Evolutionary conservation across 2,113 vertebrate species (phyloP).

Genomic region (Nycticebus coucang): DNA sequence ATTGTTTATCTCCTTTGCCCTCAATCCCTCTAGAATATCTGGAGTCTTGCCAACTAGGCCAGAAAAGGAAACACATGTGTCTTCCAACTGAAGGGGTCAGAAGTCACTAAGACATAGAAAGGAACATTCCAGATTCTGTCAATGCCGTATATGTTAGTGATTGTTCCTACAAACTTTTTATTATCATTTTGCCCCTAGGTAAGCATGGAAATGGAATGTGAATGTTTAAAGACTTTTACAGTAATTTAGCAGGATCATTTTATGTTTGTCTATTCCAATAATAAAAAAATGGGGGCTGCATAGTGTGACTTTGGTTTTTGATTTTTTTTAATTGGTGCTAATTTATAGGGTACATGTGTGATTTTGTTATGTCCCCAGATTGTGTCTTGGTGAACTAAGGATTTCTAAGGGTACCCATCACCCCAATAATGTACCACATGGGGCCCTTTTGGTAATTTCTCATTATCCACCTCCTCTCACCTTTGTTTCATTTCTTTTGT

Average conservation of each 20-base stretch:
- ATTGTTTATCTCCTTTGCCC: neutral
- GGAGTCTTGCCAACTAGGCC: neutral
- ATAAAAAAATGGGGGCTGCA: neutral
- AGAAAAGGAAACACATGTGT: neutral
- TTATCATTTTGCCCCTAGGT: neutral
- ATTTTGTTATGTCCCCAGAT: too few relatives aligned
- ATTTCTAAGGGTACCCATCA: too few relatives aligned
- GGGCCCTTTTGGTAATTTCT: too few relatives aligned
- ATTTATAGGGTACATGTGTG: too few relatives aligned
- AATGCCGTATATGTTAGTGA: neutral
- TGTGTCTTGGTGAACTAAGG: too few relatives aligned
- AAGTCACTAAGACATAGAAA: neutral
- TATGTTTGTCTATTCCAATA: conserved; percentile 27
- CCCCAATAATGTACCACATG: too few relatives aligned
- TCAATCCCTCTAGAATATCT: neutral
- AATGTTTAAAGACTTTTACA: neutral
- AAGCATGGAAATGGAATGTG: conserved; percentile 6
- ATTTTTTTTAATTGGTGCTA: too few relatives aligned
- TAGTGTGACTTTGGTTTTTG: neutral
- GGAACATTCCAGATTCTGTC: neutral
- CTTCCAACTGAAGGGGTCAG: neutral
- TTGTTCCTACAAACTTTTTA: neutral
- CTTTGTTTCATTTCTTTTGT: neutral
- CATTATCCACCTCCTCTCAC: too few relatives aligned
- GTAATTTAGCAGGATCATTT: conserved; percentile 18